Evolutionary conservation across 2,113 vertebrate genomes (phyloP).

Genomic region (Hylia prasina): DNA sequence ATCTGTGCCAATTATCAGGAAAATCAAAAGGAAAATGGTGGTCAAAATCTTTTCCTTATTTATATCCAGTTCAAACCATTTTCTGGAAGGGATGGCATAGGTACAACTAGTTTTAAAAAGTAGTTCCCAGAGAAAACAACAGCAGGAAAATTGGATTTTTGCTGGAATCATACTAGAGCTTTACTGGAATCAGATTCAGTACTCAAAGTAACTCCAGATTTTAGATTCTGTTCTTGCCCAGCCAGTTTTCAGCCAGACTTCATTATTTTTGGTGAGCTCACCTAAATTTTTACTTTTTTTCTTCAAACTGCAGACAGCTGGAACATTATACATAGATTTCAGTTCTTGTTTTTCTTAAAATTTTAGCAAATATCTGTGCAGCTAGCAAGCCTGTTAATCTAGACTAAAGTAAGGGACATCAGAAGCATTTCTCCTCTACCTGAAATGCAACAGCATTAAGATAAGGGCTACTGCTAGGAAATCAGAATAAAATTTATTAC

Average conservation of each 20-base stretch:
- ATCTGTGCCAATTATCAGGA: background rate
- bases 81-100: slow-evolving; percentile 2
- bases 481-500: background rate
- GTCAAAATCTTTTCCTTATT: background rate
- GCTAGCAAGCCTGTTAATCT: background rate
- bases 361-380: background rate
- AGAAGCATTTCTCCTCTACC: background rate
- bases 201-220: slow-evolving; percentile 56
- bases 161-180: slow-evolving; percentile 26
- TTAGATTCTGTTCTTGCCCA: slow-evolving; percentile 21
- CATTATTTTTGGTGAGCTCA: slow-evolving; percentile 58
- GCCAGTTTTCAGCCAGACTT: slow-evolving; percentile 41
- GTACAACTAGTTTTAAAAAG: slow-evolving; percentile 1
- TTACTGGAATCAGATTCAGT: slow-evolving; percentile 43
- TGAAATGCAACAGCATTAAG: background rate
- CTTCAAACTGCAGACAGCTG: slow-evolving; percentile 29
- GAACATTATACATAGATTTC: slow-evolving; percentile 26
- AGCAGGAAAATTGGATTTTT: slow-evolving; percentile 28
- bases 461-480: background rate
- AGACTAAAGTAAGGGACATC: background rate
- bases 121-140: slow-evolving; percentile 25
- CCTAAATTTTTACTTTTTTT: slow-evolving; percentile 54
- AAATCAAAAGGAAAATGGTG: background rate
- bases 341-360: slow-evolving; percentile 29
- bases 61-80: background rate